Percentiles rank a stretch among this genome's conserved stretches.
Conservation (phyloP, 1,140 invertebrate genomes). For the Drosophila willistoni region DNA sequence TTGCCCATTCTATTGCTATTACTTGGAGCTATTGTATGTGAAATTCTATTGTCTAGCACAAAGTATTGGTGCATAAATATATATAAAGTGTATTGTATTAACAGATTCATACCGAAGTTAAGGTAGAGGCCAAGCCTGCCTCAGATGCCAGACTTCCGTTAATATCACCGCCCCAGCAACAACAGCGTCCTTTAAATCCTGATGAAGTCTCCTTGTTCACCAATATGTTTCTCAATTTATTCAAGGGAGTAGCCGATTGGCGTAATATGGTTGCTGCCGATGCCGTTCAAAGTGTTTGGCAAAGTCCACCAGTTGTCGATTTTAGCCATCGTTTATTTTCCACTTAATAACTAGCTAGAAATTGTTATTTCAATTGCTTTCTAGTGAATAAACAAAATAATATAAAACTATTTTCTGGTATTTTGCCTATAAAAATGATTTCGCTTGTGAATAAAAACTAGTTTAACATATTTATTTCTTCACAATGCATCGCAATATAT, state of each 20-base stretch:
- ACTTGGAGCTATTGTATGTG: constrained; percentile 38
- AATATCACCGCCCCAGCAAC: constrained; percentile 34
- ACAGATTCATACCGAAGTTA: background rate
- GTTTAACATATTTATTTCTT: background rate
- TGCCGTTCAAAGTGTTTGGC: constrained; percentile 63
- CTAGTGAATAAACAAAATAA: constrained; percentile 13
- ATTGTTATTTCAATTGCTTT: constrained; percentile 14
- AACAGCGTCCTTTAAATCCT: constrained; percentile 46
- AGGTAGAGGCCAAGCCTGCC: constrained; percentile 20
- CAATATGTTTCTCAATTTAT: constrained; percentile 60
- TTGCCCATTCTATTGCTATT: constrained; percentile 17
- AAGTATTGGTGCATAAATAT: background rate
- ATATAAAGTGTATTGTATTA: background rate
- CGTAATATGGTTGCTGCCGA: constrained; percentile 62
- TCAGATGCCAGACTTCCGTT: constrained; percentile 34
- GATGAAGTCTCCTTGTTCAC: constrained; percentile 61
- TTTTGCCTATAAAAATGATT: constrained; percentile 5
- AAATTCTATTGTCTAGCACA: background rate
- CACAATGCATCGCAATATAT: background rate
- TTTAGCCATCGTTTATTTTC: constrained; percentile 64
- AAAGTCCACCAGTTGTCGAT: constrained; percentile 62
- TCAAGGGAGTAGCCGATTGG: constrained; percentile 55
- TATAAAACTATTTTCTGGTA: background rate
- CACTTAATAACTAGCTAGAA: constrained; percentile 17
- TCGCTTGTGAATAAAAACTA: background rate